These are phyloP conservation scores for Rana temporaria DNA, from an alignment of 2,113 vertebrate genomes.

Conservation along the genomic window DNA sequence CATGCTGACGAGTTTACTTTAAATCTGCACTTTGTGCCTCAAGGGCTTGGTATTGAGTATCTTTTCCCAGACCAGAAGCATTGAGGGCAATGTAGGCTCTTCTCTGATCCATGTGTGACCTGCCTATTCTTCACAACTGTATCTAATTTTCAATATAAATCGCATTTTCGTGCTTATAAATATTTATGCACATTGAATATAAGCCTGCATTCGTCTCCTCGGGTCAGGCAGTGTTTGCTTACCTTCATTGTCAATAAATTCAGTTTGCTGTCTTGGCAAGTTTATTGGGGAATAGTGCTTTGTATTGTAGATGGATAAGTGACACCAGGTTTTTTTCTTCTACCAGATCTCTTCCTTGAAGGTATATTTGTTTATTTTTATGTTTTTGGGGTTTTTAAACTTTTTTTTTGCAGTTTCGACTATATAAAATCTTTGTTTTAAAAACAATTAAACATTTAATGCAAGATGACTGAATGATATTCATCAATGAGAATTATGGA, in stretches of 20 bases:
- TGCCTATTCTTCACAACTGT: not conserved
- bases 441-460: too few relatives aligned
- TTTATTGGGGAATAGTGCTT: not conserved
- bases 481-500: too few relatives aligned
- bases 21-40: too few relatives aligned
- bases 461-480: too few relatives aligned
- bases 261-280: slow-evolving; percentile 1
- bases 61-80: not conserved
- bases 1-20: too few relatives aligned
- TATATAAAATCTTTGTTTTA: too few relatives aligned
- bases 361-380: too few relatives aligned
- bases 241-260: slow-evolving; percentile 6
- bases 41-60: too few relatives aligned
- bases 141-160: slow-evolving; percentile 21
- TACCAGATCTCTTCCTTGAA: too few relatives aligned
- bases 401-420: too few relatives aligned
- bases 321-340: too few relatives aligned
- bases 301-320: not conserved
- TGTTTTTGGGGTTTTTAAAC: too few relatives aligned
- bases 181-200: not conserved
- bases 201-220: not conserved
- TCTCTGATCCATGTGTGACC: not conserved
- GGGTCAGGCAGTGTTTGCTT: slow-evolving; percentile 8
- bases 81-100: not conserved
- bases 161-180: slow-evolving; percentile 3